These are phyloP conservation scores for Tylochromis polylepis DNA, from an alignment of 2,113 vertebrate species.

Conservation along the genomic window DNA sequence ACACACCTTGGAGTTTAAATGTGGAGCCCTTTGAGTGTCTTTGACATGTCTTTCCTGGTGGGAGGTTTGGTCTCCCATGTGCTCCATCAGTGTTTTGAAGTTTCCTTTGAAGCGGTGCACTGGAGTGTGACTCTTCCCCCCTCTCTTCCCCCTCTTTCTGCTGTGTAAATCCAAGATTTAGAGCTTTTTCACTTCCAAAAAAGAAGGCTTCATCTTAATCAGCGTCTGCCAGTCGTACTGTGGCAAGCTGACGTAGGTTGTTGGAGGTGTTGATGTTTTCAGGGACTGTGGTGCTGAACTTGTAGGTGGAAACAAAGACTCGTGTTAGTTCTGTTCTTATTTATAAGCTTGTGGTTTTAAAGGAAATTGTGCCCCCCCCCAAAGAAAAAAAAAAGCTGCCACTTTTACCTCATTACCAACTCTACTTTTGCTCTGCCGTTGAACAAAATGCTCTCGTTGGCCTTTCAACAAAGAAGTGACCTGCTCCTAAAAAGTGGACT, in stretches of 20 bases:
- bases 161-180: constrained; percentile 46
- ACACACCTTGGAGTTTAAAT: background rate
- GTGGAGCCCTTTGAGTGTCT: background rate
- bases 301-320: background rate
- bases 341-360: background rate
- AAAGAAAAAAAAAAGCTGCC: no score
- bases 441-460: background rate
- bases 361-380: background rate
- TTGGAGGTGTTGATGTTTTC: background rate
- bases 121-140: constrained; percentile 26
- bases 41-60: background rate
- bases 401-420: background rate
- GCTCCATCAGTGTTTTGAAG: constrained; percentile 38
- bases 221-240: background rate
- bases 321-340: background rate
- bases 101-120: constrained; percentile 57
- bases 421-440: background rate
- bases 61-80: constrained; percentile 28
- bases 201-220: constrained; percentile 35
- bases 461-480: background rate
- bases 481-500: constrained; percentile 38
- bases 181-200: constrained; percentile 13
- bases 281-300: background rate
- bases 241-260: background rate
- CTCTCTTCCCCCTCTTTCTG: background rate